phyloP scores from a whole-genome alignment of 2,113 vertebrate genomes.

The Myxocyprinus asiaticus region DNA sequence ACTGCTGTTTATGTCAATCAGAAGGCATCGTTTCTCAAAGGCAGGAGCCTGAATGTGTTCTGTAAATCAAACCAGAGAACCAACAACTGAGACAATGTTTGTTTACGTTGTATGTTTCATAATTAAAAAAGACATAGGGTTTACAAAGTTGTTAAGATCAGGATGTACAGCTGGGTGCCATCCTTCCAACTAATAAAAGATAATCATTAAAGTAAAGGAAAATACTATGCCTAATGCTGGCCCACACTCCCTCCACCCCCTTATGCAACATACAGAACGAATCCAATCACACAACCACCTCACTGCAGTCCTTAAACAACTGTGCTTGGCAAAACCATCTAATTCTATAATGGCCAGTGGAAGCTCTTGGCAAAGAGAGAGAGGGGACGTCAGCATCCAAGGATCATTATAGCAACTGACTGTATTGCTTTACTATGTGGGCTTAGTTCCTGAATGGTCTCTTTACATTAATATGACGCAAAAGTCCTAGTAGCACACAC shows the following conservation, averaged over 20 bases:
- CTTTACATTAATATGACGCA: neutral
- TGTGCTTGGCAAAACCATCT: constrained; percentile 34
- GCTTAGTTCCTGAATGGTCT: neutral
- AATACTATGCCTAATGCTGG: neutral
- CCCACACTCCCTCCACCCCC: neutral
- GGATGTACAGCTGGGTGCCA: no score
- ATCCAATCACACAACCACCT: neutral
- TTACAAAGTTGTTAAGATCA: neutral
- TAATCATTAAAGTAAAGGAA: no score
- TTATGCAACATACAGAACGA: constrained; percentile 1
- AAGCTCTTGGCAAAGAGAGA: neutral
- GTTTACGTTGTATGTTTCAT: no score
- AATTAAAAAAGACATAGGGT: no score
- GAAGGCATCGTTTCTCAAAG: constrained; percentile 62
- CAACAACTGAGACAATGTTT: neutral
- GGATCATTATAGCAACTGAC: neutral
- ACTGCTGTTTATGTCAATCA: constrained; percentile 59
- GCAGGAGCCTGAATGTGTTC: constrained; percentile 40
- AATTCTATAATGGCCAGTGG: constrained; percentile 30
- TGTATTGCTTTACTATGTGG: neutral
- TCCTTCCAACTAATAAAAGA: no score
- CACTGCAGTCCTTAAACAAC: constrained; percentile 3
- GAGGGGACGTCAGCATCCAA: constrained; percentile 14
- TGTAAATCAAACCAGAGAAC: constrained; percentile 29
- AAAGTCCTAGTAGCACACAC: neutral